Conservation (phyloP, 2,113 vertebrate species). For the Agapornis roseicollis region DNA sequence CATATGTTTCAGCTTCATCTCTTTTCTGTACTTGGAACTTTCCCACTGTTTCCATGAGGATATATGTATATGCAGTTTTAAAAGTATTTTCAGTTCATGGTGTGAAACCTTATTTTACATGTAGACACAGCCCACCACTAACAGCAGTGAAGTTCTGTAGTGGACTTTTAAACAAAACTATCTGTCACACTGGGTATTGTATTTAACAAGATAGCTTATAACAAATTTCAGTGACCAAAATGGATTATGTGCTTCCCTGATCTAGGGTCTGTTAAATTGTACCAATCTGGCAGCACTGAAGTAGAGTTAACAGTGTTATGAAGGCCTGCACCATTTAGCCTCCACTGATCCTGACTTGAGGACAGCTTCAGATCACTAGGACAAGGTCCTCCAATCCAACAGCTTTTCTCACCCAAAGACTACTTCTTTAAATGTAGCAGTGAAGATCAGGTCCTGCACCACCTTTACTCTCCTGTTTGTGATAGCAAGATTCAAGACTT, state of each 20-base stretch:
- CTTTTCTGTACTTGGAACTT: not conserved
- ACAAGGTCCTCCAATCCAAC: not conserved
- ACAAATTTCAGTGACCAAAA: not conserved
- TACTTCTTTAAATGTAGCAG: not conserved
- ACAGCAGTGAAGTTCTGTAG: not conserved
- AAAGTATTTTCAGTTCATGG: not conserved
- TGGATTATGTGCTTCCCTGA: not conserved
- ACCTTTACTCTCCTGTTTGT: not conserved
- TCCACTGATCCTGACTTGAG: not conserved
- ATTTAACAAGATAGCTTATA: not conserved
- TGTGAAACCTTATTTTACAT: not conserved
- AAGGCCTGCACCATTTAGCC: not conserved
- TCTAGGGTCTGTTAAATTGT: not conserved
- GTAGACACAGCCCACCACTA: not conserved
- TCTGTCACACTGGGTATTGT: not conserved
- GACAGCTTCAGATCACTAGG: not conserved
- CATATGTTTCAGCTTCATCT: not conserved
- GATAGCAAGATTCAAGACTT: not conserved
- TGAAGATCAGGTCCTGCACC: not conserved
- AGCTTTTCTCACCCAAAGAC: not conserved
- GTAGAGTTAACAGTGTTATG: not conserved
- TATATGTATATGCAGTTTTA: fast-evolving
- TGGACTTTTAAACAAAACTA: not conserved
- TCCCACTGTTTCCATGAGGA: not conserved
- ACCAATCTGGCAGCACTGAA: not conserved